A percentile compares a stretch with the other conserved stretches of the same genome.
Evolutionary conservation across 2,888 invertebrate genomes (phyloP).

Genomic region (Temnothorax ravouxi): DNA sequence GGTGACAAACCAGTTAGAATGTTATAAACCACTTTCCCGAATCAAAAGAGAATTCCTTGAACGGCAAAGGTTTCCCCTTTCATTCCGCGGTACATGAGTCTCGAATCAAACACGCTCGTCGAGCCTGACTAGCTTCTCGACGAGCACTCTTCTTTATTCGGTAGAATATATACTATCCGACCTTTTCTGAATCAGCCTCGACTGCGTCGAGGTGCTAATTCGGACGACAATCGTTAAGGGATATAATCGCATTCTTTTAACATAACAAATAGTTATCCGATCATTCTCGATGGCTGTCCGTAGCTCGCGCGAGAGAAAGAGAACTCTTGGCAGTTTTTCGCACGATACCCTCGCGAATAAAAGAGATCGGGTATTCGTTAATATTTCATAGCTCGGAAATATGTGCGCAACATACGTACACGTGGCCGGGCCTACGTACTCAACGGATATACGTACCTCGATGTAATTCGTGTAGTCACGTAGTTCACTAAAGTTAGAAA

Average conservation of each 20-base stretch:
- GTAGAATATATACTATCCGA: neutral
- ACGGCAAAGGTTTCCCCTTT: conserved; percentile 2
- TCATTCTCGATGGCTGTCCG: conserved; percentile 37
- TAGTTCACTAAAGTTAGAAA: conserved; percentile 59
- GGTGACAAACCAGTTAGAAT: neutral
- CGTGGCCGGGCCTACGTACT: neutral
- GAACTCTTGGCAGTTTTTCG: neutral
- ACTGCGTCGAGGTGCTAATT: conserved; percentile 44
- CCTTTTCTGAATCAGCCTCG: conserved; percentile 33
- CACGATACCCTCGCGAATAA: neutral
- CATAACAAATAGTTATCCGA: conserved; percentile 31
- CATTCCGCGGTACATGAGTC: conserved; percentile 20
- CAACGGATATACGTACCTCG: conserved; percentile 44
- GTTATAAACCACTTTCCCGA: neutral
- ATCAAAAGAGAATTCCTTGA: conserved; percentile 26
- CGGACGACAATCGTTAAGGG: conserved; percentile 54
- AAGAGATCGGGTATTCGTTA: neutral
- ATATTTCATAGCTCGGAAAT: conserved; percentile 26
- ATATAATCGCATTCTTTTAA: conserved; percentile 49
- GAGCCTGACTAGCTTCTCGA: conserved; percentile 21
- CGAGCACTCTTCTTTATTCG: neutral
- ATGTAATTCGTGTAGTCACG: conserved; percentile 47
- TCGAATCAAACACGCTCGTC: conserved; percentile 44
- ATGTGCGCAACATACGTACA: neutral
- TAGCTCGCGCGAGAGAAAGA: neutral